These are phyloP conservation scores for Clarias laeviceps DNA, from an alignment of 2,797 vertebrate species.

Conservation along the genomic window DNA sequence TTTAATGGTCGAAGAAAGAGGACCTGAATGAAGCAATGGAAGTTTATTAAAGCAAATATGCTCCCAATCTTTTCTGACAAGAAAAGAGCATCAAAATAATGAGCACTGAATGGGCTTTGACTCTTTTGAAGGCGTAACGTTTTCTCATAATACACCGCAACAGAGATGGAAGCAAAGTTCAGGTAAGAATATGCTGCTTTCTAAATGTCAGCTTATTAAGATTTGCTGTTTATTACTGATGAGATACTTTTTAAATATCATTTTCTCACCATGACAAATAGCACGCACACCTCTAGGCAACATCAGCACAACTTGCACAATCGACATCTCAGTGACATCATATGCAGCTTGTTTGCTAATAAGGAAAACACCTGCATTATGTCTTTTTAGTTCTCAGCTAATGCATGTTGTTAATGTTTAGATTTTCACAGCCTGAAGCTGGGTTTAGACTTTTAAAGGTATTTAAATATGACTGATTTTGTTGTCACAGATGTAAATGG, in stretches of 20 bases:
- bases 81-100: conserved; percentile 19
- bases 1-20: conserved; percentile 85
- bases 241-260: conserved; percentile 41
- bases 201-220: conserved; percentile 70
- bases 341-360: background rate
- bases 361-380: background rate
- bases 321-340: background rate
- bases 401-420: background rate
- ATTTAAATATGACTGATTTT: background rate
- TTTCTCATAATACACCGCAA: conserved; percentile 39
- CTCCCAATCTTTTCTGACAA: background rate
- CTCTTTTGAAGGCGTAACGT: background rate
- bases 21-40: conserved; percentile 72
- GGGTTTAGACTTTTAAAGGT: background rate
- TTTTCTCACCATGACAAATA: conserved; percentile 1
- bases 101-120: background rate
- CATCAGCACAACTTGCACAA: background rate
- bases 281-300: background rate
- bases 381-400: background rate
- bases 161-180: conserved; percentile 8
- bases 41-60: conserved; percentile 26
- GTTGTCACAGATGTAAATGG: background rate
- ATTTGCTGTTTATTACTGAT: conserved; percentile 61
- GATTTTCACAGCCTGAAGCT: background rate
- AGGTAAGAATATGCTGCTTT: conserved; percentile 43